Percentiles rank a stretch among this genome's conserved stretches.
Conservation (phyloP, 2,797 vertebrate species). For the Poecilia velifera region DNA sequence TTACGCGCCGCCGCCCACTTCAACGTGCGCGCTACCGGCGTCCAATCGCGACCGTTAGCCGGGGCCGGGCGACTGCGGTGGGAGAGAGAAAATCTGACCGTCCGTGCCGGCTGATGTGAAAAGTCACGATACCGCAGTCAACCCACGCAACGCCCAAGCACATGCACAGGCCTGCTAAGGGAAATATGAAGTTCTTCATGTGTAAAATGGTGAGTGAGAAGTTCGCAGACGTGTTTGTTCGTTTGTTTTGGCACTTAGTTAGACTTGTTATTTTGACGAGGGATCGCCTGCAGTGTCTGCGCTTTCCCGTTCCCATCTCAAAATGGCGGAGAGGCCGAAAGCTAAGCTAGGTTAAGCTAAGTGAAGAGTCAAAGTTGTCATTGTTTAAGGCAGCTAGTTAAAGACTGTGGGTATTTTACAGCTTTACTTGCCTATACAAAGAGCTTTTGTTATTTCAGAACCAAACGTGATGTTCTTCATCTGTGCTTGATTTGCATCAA, state of each 20-base stretch:
- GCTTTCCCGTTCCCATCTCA: slow-evolving; percentile 84
- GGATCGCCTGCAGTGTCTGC: slow-evolving; percentile 83
- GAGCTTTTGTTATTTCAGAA: neutral
- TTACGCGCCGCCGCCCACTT: slow-evolving; percentile 46
- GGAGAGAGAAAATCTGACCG: slow-evolving; percentile 76
- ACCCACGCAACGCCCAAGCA: slow-evolving; percentile 2
- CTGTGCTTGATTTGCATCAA: neutral
- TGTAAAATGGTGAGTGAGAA: slow-evolving; percentile 50
- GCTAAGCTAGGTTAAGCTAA: slow-evolving; percentile 76
- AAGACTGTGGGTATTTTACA: neutral
- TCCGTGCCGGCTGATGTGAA: slow-evolving; percentile 71
- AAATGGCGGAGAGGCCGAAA: slow-evolving; percentile 95
- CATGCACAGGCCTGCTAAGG: neutral
- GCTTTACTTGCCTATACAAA: neutral
- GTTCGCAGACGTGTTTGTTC: neutral
- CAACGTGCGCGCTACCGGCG: slow-evolving; percentile 76
- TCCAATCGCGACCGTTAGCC: slow-evolving; percentile 68
- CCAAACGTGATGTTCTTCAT: neutral
- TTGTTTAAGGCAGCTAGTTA: slow-evolving; percentile 17
- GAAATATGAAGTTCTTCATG: slow-evolving; percentile 43
- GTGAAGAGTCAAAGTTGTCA: slow-evolving; percentile 61
- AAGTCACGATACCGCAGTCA: slow-evolving; percentile 57
- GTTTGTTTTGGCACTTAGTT: slow-evolving; percentile 56
- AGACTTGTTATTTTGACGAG: slow-evolving; percentile 77
- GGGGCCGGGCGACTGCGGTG: slow-evolving; percentile 73